A percentile compares a stretch with the other conserved stretches of the same genome.
These are phyloP conservation scores for Tokudaia muenninki DNA, from an alignment of 2,797 vertebrate genomes.

Conservation along the genomic window DNA sequence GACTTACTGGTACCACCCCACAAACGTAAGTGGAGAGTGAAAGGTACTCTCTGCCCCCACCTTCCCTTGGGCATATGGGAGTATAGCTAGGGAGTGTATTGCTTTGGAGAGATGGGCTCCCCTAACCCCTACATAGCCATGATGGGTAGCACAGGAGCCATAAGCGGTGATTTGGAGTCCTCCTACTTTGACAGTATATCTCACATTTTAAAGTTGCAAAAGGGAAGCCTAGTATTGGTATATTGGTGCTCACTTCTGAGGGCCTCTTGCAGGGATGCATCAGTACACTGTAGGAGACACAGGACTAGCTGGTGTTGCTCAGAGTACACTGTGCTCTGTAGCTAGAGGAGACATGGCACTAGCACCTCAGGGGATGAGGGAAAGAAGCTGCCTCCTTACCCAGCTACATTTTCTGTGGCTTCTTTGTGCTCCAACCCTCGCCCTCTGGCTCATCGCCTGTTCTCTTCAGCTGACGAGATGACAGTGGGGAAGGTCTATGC, in stretches of 20 bases:
- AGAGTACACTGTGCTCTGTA: no score
- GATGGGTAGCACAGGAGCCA: background rate
- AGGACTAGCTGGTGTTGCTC: background rate
- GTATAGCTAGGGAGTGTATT: fast-evolving
- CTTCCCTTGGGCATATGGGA: background rate
- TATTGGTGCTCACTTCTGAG: background rate
- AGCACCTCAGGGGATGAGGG: background rate
- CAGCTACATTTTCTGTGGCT: background rate
- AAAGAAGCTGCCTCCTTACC: background rate
- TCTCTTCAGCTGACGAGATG: conserved; percentile 94
- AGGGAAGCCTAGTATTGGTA: background rate
- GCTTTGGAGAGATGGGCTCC: background rate
- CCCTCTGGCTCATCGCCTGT: background rate
- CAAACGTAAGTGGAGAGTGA: conserved; percentile 90
- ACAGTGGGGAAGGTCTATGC: conserved; percentile 98
- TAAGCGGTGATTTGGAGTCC: background rate
- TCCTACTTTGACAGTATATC: no score
- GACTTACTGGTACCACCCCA: conserved; percentile 96
- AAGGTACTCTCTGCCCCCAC: background rate
- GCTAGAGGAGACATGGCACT: background rate
- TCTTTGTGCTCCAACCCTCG: background rate
- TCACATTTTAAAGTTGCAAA: no score
- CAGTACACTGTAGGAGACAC: background rate
- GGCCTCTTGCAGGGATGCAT: no score
- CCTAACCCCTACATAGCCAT: background rate